These are phyloP conservation scores for Eleutherodactylus coqui DNA, from an alignment of 2,797 vertebrate genomes.

Conservation along the genomic window DNA sequence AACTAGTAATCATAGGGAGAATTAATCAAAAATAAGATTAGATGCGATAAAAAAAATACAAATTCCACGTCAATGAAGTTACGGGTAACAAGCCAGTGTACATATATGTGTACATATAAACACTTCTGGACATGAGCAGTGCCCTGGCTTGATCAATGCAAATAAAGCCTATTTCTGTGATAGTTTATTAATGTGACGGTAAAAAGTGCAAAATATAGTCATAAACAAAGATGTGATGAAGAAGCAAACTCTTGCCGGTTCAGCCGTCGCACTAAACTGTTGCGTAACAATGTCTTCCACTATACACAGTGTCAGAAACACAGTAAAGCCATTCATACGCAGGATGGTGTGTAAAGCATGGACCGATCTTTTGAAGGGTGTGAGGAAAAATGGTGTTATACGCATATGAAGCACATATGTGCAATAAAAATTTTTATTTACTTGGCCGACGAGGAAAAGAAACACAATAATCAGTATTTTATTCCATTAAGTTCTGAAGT, in stretches of 20 bases:
- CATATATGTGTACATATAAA: background rate
- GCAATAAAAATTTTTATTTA: slow-evolving; percentile 59
- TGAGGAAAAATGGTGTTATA: slow-evolving; percentile 57
- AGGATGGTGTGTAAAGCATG: slow-evolving; percentile 56
- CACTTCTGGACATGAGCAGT: background rate
- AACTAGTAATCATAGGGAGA: too few relatives aligned
- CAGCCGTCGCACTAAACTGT: slow-evolving; percentile 11
- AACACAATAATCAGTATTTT: slow-evolving; percentile 51
- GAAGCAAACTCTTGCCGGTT: slow-evolving; percentile 9
- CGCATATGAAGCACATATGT: slow-evolving; percentile 56
- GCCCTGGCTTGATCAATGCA: background rate
- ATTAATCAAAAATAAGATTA: too few relatives aligned
- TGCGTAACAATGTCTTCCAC: slow-evolving; percentile 27
- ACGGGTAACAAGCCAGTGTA: too few relatives aligned
- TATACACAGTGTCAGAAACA: slow-evolving; percentile 43
- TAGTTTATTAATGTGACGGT: background rate
- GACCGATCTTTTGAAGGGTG: slow-evolving; percentile 50
- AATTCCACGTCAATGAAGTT: too few relatives aligned
- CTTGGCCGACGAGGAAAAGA: slow-evolving; percentile 41
- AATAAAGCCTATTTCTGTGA: slow-evolving; percentile 17
- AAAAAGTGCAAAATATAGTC: slow-evolving; percentile 12
- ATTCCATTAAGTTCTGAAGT: slow-evolving; percentile 47
- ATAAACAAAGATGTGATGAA: slow-evolving; percentile 26
- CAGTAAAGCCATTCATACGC: slow-evolving; percentile 44
- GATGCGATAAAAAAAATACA: too few relatives aligned